Evolutionary conservation across 2,113 vertebrate species (phyloP), one percentile per base, ranked within the genome.

Genomic region (Syngnathoides biaculeatus): DNA sequence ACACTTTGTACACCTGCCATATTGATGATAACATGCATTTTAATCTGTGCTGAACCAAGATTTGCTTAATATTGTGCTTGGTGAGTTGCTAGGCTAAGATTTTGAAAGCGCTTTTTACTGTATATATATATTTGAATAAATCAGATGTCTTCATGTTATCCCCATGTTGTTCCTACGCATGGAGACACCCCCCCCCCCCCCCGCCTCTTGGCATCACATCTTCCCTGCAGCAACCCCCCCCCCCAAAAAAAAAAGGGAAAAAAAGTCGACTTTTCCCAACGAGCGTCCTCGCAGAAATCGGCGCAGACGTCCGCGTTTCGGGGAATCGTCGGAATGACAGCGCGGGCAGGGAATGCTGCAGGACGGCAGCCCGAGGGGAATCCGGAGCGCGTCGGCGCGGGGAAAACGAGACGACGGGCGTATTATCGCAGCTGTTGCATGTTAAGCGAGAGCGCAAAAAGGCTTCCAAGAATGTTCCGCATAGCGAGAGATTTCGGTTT

Each of bases 391-490:
- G 73, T 56, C 39, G 77, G 66, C 43, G 73, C 68, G 67, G 61
- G 64, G 26, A 38, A 47, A n/a, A n/a, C n/a, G n/a, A 63, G 71
- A 69, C 12, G 65, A 71, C 42, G 2, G 45, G 58, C 30, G n/a
- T 39, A 24, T 43, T 14, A 61, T 15, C 79, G 83, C 86, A 86
- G 86, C 82, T 89, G 88, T 77, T 71, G 67, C 55, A 47, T 22
- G 27, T 60, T 20, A 43, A 62, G 43, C 60, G 5, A 19, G 17
- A 48, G 72, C 63, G 59, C n/a, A n/a, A n/a, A n/a, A 47, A 27
- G 13, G 30, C 17, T 52, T 35, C 47, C 6, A 39, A 64, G 26
- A 65, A 39, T 1, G 22, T 74, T 20, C 45, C 17, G 2, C 1
- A 26, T 5, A 6, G 38, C 27, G 4, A 45, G n/a, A 58, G 38